Conservation (phyloP, 1,140 invertebrate genomes). For the Micrasema longulum region DNA sequence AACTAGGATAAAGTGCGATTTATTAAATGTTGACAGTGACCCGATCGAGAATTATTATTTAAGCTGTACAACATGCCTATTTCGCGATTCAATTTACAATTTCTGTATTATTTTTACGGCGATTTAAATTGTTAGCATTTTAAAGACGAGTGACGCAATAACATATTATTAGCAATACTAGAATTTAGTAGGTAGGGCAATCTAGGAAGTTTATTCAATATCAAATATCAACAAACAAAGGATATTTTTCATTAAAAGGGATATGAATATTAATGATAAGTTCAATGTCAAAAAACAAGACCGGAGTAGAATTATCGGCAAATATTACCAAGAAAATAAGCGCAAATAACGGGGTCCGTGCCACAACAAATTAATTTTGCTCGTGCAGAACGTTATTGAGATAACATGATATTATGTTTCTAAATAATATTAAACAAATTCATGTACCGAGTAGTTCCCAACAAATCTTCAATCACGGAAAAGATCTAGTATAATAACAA, state of each 20-base stretch:
- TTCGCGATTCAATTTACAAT: too few species aligned
- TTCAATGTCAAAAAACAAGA: background rate
- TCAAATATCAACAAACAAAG: too few species aligned
- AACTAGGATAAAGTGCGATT: too few species aligned
- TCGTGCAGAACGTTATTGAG: background rate
- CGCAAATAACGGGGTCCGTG: conserved; percentile 5
- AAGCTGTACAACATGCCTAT: too few species aligned
- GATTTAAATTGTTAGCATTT: too few species aligned
- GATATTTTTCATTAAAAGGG: background rate
- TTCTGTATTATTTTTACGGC: too few species aligned
- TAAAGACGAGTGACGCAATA: too few species aligned
- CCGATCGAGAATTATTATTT: too few species aligned
- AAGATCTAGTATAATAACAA: background rate
- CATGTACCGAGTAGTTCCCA: background rate
- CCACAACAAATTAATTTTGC: conserved; percentile 6
- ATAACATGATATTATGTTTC: background rate
- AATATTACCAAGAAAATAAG: background rate
- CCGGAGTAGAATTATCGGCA: background rate
- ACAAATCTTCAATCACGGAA: background rate
- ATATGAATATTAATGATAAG: background rate
- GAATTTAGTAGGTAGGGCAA: too few species aligned
- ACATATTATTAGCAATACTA: too few species aligned
- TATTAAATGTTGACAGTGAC: too few species aligned
- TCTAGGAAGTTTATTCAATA: too few species aligned
- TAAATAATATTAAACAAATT: conserved; percentile 2